Base-by-base conservation (phyloP, 2,888 invertebrate genomes). In the Xylophagus ater region DNA sequence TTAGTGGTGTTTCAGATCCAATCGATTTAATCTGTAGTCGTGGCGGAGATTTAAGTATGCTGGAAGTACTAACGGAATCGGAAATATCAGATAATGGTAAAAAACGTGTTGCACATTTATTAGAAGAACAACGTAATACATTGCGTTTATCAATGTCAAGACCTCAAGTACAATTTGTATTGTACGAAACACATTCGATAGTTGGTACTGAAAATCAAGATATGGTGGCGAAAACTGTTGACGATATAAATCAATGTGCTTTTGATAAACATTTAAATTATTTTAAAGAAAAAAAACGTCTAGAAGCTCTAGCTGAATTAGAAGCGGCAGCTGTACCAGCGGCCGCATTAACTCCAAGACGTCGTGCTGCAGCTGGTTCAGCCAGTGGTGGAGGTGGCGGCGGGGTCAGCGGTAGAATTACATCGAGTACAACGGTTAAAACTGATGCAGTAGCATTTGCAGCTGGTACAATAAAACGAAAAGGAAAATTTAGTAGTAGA, bases 121-220 rank as follows among this genome's bases (percentile, higher is more conserved):
- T 85, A 14, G 76, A 79, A 49, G 83, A 85, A 54, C 86, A 87
- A 57, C 71, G 79, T 54, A 73, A 74, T 51, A 84, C 84, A 0
- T 65, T 87, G 9, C 73, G 75, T 48, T 71, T 78, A 49, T 74
- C 83, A 0, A 73, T 87, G 72, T 81, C 84, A 0, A 74, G 81
- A 37, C 86, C 87, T 1, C 85, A 85, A 66, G 80, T 86, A 17
- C 87, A 87, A 55, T 70, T 86, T 45, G 73, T 86, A 10, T 60
- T 87, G 21, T 87, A 87, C 52, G 84, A 85, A 57, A 85, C 84
- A 0, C 85, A 87, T 62, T 85, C 85, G 0, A 73, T 81, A 35
- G 64, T 85, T 28, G 74, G 74, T 23, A 74, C 77, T 1, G 87
- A 87, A 60, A 87, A 87, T 48, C 69, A 71, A 28, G 76, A 75